Base-by-base conservation (phyloP, 2,113 vertebrate species). In the Indicator maculatus region DNA sequence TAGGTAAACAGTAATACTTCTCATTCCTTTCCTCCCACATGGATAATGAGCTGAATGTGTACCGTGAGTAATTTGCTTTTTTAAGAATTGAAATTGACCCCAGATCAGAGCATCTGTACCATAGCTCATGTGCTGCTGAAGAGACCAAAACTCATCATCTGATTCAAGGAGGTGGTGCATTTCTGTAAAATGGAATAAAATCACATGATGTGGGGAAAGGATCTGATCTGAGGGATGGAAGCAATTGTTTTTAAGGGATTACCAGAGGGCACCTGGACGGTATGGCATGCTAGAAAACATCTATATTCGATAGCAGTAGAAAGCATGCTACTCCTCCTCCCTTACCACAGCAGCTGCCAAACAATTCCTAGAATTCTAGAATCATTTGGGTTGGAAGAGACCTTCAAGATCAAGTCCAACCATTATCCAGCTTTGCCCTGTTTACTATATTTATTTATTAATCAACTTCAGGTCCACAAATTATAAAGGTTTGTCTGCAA, bases 1-100 rank as follows among this genome's bases (percentile, higher is more conserved):
- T 59, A 78, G 75, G 83, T 83, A 94, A 95, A 86, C 79, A 90
- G 64, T 41, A 89, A 59, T 33, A 3, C 23, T 88, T 88, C 72
- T 88, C 60, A 50, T 60, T 91, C 60, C 56, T 28, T 86, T 67
- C 61, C 75, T 93, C 92, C 88, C 79, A 91, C 93, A 7, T 52
- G 66, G 91, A 45, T 95, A 91, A 91, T 88, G 66, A 91, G 88
- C 76, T 88, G 88, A 86, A 61, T 80, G 85, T 8, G 23, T 93
- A 60, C 64, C 52, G 2, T 95, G 93, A 93, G 86, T 95, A 93
- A 96, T 93, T 95, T 93, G 79, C 59, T 93, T 65, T 96, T 90
- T 93, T 71, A 93, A 90, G 92, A 94, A 86, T 31, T 59, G 56
- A 52, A 83, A 66, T 67, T 77, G 88, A 95, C 90, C 96, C 85